Evolutionary conservation across 2,113 vertebrate species (phyloP).

Genomic region (Amblyopsis rosae): DNA sequence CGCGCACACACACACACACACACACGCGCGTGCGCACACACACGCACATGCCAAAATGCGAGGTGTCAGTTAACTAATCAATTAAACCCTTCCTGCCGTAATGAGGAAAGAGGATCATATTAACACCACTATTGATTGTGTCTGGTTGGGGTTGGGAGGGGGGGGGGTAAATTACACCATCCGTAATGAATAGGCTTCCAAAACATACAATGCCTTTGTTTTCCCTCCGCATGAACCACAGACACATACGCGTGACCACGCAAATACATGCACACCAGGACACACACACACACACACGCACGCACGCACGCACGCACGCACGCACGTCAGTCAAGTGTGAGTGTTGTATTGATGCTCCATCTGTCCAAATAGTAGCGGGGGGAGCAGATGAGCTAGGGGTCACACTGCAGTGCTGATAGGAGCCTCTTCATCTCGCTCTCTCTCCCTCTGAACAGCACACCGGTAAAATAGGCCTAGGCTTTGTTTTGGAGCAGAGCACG

Average conservation of each 20-base stretch:
- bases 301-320: slow-evolving; percentile 12
- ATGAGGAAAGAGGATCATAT: slow-evolving; percentile 65
- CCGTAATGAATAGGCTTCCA: slow-evolving; percentile 39
- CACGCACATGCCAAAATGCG: slow-evolving; percentile 19
- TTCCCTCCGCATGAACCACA: not conserved
- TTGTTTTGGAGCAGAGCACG: slow-evolving; percentile 48
- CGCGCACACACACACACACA: not conserved
- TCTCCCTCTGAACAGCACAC: slow-evolving; percentile 19
- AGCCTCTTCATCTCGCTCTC: not conserved
- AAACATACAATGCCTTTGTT: slow-evolving; percentile 47
- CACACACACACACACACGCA: slow-evolving; percentile 22
- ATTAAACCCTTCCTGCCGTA: slow-evolving; percentile 63
- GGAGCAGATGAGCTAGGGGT: slow-evolving; percentile 57
- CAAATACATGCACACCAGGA: slow-evolving; percentile 5
- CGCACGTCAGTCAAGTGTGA: slow-evolving; percentile 56
- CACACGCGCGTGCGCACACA: slow-evolving; percentile 2
- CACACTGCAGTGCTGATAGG: slow-evolving; percentile 55
- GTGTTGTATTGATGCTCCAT: slow-evolving; percentile 60
- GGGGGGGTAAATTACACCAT: slow-evolving; percentile 48
- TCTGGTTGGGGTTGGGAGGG: slow-evolving; percentile 49
- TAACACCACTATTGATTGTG: slow-evolving; percentile 66
- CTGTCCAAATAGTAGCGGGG: slow-evolving; percentile 65
- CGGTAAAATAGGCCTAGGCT: slow-evolving; percentile 58
- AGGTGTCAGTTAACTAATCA: slow-evolving; percentile 65
- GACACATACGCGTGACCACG: not conserved